Percentiles rank a stretch among this genome's conserved stretches.
phyloP scores from a whole-genome alignment of 2,797 vertebrate species.

The Fratercula arctica region DNA sequence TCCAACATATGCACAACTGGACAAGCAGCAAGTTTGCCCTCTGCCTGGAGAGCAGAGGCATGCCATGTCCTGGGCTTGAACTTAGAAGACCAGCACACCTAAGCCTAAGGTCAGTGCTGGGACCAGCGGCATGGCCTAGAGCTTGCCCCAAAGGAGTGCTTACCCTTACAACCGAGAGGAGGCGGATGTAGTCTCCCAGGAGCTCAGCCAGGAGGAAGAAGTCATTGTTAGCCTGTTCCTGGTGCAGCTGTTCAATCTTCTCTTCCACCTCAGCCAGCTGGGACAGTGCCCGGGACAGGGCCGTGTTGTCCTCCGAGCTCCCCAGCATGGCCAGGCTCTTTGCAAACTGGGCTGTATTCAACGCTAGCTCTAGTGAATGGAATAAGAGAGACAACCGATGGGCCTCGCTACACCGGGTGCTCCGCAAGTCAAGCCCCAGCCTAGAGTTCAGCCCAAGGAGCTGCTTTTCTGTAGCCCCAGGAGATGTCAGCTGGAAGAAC shows the following conservation, averaged over 20 bases:
- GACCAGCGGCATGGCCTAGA: not conserved
- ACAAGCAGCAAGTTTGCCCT: not conserved
- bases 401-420: too few relatives aligned
- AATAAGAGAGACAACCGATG: not conserved
- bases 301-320: constrained; percentile 97
- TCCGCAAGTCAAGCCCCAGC: not conserved
- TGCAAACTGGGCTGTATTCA: constrained; percentile 93
- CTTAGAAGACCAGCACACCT: not conserved
- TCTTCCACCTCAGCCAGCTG: constrained; percentile 98
- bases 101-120: fast-evolving
- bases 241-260: constrained; percentile 95
- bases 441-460: not conserved
- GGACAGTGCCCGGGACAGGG: constrained; percentile 92
- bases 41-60: not conserved
- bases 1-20: not conserved
- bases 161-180: constrained; percentile 92
- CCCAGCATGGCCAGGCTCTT: constrained; percentile 98
- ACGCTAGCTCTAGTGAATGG: constrained; percentile 76
- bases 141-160: not conserved
- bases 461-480: not conserved
- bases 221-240: constrained; percentile 91
- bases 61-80: not conserved
- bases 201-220: constrained; percentile 93
- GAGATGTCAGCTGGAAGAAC: not conserved
- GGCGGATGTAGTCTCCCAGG: constrained; percentile 93